Conservation (phyloP, 1,140 invertebrate genomes). For the Camponotus floridanus region DNA sequence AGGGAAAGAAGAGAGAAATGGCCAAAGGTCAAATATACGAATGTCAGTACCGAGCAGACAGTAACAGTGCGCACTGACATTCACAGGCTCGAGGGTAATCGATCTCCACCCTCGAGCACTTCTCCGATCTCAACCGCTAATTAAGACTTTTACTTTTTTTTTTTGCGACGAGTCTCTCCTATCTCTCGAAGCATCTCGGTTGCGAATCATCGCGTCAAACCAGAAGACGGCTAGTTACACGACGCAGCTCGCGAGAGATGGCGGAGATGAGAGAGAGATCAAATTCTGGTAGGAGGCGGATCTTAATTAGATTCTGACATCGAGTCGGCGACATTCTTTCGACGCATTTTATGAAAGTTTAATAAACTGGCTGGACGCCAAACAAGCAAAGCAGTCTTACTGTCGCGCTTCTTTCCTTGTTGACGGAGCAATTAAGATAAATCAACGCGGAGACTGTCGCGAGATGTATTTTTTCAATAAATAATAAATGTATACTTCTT, state of each 20-base stretch:
- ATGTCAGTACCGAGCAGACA: slow-evolving; percentile 26
- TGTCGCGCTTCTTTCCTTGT: not conserved
- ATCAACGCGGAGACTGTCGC: slow-evolving; percentile 26
- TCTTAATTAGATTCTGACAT: slow-evolving; percentile 76
- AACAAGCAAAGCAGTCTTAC: slow-evolving; percentile 28
- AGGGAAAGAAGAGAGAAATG: not conserved
- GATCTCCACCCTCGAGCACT: slow-evolving; percentile 70
- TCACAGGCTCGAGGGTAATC: slow-evolving; percentile 69
- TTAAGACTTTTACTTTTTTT: slow-evolving; percentile 78
- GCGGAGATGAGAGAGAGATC: slow-evolving; percentile 60
- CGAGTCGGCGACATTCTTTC: slow-evolving; percentile 72
- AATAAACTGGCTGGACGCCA: slow-evolving; percentile 13
- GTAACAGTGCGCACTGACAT: slow-evolving; percentile 55
- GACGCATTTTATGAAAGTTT: slow-evolving; percentile 71
- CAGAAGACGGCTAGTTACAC: slow-evolving; percentile 51
- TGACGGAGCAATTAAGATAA: slow-evolving; percentile 51
- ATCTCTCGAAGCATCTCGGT: slow-evolving; percentile 63
- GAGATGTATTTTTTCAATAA: slow-evolving; percentile 27
- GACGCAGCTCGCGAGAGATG: slow-evolving; percentile 47
- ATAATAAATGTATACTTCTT: not conserved
- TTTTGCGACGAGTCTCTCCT: slow-evolving; percentile 68
- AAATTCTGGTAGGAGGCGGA: slow-evolving; percentile 65
- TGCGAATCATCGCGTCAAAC: slow-evolving; percentile 21
- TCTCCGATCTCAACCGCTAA: slow-evolving; percentile 75
- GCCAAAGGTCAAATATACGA: not conserved